Evolutionary conservation across 2,888 invertebrate species (phyloP), one percentile per base, ranked within the genome.

Genomic region (Cecidostiba fungosa): DNA sequence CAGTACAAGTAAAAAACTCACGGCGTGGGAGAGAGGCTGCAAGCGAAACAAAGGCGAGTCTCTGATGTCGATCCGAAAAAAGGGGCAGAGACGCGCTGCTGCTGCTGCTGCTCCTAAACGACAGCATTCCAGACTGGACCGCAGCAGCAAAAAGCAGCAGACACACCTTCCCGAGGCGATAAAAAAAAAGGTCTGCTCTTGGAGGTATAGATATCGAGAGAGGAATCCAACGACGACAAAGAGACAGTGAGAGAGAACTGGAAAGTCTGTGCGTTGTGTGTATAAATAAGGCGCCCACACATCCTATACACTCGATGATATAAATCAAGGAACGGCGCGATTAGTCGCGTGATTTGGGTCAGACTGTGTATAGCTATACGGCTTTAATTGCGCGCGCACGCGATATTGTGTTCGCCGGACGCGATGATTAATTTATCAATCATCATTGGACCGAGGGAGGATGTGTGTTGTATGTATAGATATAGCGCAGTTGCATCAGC

Each of bases 331-430:
- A 73, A 66, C 12, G 66, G 26, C 12, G 29, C 66, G 66, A 69
- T 83, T 82, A 83, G 50, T 83, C 66, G 26, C 70, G 39, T 12
- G 69, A 84, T 84, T 84, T 36, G 59, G 74, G 74, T 84, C 79
- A 79, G 66, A 5, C 12, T 43, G 43, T 43, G 43, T 43, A 0
- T 26, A 23, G 47, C 23, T 72, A 8, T 54, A 59, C 66, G 66
- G 23, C 43, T 78, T 16, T 70, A 47, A 78, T 78, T 70, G 69
- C 72, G 39, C 72, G 36, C 72, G 19, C 72, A 72, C 72, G 39
- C 39, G 39, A 72, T 72, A 72, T 72, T 66, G n/a, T 72, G 23
- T 19, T n/a, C n/a, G 5, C 29, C 29, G 54, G 54, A n/a, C 50
- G 32, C 16, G 0, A 47, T n/a, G 76, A 76, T 76, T 59, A 76